Evolutionary conservation across 2,797 vertebrate genomes (phyloP).

Genomic region (Pangasius mekongensis): DNA sequence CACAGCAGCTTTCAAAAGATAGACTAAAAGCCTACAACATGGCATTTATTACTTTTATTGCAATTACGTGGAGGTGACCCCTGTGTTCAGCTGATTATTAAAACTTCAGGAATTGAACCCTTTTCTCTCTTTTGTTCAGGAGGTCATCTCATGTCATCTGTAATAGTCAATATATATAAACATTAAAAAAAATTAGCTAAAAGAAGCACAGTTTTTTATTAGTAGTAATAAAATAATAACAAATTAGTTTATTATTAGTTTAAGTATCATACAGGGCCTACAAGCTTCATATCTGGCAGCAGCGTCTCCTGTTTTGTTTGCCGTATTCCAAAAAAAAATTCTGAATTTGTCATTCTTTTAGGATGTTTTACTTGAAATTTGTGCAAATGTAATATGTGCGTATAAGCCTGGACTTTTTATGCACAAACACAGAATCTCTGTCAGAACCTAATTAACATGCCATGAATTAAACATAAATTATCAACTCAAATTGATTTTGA

Average conservation of each 20-base stretch:
- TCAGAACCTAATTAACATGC: background rate
- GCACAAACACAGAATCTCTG: background rate
- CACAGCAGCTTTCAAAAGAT: background rate
- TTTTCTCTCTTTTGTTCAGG: background rate
- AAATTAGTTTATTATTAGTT: background rate
- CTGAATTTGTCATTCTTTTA: background rate
- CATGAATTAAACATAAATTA: background rate
- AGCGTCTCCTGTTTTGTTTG: background rate
- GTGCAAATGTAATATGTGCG: background rate
- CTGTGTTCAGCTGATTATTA: background rate
- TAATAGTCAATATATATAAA: background rate
- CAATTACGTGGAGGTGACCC: background rate
- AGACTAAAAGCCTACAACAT: background rate
- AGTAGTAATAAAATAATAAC: background rate
- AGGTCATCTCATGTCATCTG: background rate
- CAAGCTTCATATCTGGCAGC: background rate
- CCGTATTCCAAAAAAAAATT: background rate
- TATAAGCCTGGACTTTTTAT: background rate
- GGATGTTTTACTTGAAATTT: background rate
- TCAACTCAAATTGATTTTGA: background rate
- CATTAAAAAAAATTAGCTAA: background rate
- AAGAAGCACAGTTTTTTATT: background rate
- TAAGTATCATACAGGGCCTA: background rate
- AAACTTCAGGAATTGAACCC: background rate
- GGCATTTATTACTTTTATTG: background rate